Base-by-base conservation (phyloP, 2,113 vertebrate species). In the Chionodraco myersi region DNA sequence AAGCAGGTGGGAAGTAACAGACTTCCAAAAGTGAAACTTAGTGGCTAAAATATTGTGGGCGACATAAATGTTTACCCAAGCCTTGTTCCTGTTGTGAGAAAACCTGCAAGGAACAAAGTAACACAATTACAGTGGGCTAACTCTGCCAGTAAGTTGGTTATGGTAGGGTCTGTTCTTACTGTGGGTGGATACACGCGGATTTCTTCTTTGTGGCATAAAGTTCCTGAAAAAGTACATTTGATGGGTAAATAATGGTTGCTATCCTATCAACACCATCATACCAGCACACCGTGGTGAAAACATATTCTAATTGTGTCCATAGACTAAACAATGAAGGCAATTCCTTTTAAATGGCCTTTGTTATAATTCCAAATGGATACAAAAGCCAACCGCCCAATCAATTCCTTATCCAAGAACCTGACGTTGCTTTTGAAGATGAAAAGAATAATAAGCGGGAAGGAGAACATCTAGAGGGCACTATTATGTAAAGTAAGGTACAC, bases 351-450 rank as follows among this genome's bases (percentile, higher is more conserved):
- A 47, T 64, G 5, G 5, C 6, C 26, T 65, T 53, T 79, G 52
- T 45, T 18, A 54, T n/a, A 45, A 52, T 21, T 62, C 0, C 0
- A n/a, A 75, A 48, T 8, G n/a, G 14, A 48, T 18, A 68, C 6
- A 57, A 64, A 41, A 26, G 58, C 14, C 60, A 6, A 23, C 34
- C 1, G 5, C 73, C 60, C 13, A 23, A 41, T 66, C 44, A 8
- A 1, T 47, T 64, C 47, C 18, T 71, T n/a, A 61, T 67, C 16
- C 14, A 53, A 44, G 47, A 73, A 36, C 51, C 58, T 57, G 26
- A 34, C 34, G 53, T 69, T 67, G 51, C 51, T 65, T 65, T 72
- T 82, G 61, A 84, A 86, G 78, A 82, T 86, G 58, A 89, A 89
- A 84, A 82, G 53, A 84, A 72, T 61, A 30, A 41, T 30, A 78